A percentile compares a stretch with the other conserved stretches of the same genome.
phyloP scores from a whole-genome alignment of 2,797 vertebrate species.

The Acipenser ruthenus region DNA sequence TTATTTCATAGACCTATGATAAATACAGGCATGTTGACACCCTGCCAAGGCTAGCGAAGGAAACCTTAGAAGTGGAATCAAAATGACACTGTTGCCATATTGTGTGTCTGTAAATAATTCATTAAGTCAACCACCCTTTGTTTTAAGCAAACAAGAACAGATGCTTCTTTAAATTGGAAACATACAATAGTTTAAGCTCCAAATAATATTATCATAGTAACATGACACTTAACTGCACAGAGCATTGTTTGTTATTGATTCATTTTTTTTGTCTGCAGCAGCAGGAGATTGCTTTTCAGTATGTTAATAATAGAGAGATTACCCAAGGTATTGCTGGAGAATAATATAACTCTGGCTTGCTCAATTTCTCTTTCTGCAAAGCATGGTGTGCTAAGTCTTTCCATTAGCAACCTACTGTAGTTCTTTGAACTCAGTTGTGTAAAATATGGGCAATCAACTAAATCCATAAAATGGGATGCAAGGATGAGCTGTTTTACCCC shows the following conservation, averaged over 20 bases:
- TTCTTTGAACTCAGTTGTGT: slow-evolving; percentile 25
- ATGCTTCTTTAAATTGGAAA: slow-evolving; percentile 55
- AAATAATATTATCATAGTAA: slow-evolving; percentile 42
- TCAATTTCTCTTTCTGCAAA: slow-evolving; percentile 23
- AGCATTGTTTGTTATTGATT: slow-evolving; percentile 43
- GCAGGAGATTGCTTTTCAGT: slow-evolving; percentile 10
- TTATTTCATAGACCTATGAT: slow-evolving; percentile 50
- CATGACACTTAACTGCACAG: slow-evolving; percentile 46
- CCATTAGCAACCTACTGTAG: slow-evolving; percentile 14
- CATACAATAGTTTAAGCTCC: slow-evolving; percentile 40
- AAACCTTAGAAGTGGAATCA: slow-evolving; percentile 53
- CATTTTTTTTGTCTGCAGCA: slow-evolving; percentile 23
- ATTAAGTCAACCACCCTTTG: slow-evolving; percentile 60
- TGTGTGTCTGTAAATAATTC: slow-evolving; percentile 63
- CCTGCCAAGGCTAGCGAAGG: slow-evolving; percentile 61
- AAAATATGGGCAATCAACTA: slow-evolving; percentile 25
- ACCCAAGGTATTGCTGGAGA: slow-evolving; percentile 26
- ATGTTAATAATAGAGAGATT: slow-evolving; percentile 36
- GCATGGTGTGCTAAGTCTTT: slow-evolving; percentile 25
- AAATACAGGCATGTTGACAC: slow-evolving; percentile 65
- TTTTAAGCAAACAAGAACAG: slow-evolving; percentile 60
- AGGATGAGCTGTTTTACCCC: slow-evolving; percentile 2
- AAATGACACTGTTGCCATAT: slow-evolving; percentile 58
- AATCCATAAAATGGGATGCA: slow-evolving; percentile 20
- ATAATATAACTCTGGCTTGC: slow-evolving; percentile 21